Base-by-base conservation (phyloP, 2,113 vertebrate species). In the Siniperca chuatsi region DNA sequence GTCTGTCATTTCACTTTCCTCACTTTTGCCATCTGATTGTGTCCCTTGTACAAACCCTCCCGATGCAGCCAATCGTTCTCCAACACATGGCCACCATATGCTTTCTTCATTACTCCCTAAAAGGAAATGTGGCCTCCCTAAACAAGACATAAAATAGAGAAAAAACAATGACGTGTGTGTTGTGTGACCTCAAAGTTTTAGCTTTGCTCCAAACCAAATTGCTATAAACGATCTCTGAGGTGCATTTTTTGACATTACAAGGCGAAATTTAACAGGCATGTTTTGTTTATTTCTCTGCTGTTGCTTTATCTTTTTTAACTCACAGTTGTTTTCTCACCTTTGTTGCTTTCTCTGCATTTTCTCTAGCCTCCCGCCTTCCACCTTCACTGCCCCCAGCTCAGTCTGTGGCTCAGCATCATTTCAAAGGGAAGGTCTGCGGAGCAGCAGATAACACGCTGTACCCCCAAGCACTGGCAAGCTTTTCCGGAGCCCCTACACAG, bases 381-480 rank as follows among this genome's bases (percentile, higher is more conserved):
- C 83, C 83, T 78, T 76, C 66, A 4, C 83, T 86, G 83, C 88
- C 83, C 81, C 75, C 65, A 72, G 86, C 87, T 87, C 87, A 74
- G 77, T 88, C 57, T 52, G 79, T 81, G 85, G 87, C 78, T 88
- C 90, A 88, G 88, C 86, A 65, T 46, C 85, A 93, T 92, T 92
- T 95, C 93, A 95, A 92, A 94, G 87, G 42, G 74, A 81, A 86
- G 85, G 86, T 94, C 88, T 94, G 93, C 72, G 68, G 85, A 67
- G 81, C 80, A 79, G 77, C 83, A 94, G 94, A 95, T 94, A 94
- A 94, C 83, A 67, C 79, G 23, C 33, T 68, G 80, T 83, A 85
- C 86, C 88, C 82, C 62, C 37, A 40, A 90, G 88, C 85, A 88
- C 64, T 23, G 8, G 64, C 75, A 66, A 84, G 91, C 85, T 75